A percentile compares a stretch with the other conserved stretches of the same genome.
phyloP scores from a whole-genome alignment of 2,797 vertebrate species.

The Catostomus latipinnis region DNA sequence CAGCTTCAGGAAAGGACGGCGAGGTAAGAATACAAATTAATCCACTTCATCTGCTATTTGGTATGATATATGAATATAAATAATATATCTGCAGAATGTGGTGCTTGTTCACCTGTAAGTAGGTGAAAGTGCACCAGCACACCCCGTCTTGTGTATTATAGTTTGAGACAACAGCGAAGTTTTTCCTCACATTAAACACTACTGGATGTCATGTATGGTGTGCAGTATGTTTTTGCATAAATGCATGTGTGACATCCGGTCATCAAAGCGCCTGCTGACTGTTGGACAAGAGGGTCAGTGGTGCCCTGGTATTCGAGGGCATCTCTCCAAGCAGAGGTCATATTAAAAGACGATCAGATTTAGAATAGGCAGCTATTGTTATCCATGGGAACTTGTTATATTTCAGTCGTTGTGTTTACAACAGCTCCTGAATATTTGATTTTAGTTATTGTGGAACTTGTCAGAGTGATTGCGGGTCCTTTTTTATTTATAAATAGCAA shows the following conservation, averaged over 20 bases:
- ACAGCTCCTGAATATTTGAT: neutral
- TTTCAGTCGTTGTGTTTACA: neutral
- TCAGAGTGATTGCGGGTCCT: neutral
- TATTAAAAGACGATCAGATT: constrained; percentile 27
- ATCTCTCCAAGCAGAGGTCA: constrained; percentile 70
- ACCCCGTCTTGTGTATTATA: neutral
- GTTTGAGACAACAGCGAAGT: neutral
- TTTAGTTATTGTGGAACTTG: neutral
- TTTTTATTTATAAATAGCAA: too few relatives aligned
- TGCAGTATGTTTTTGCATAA: neutral
- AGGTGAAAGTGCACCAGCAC: constrained; percentile 49
- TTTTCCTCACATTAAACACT: neutral
- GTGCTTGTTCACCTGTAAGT: constrained; percentile 10
- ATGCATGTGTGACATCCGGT: neutral
- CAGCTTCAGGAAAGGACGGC: constrained; percentile 19
- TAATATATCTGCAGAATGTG: neutral
- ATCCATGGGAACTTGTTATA: too few relatives aligned
- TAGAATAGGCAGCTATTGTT: neutral
- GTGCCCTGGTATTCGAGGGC: constrained; percentile 54
- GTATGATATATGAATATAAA: neutral
- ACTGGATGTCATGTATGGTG: neutral
- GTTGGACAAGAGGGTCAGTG: constrained; percentile 34
- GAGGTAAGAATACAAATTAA: constrained; percentile 39
- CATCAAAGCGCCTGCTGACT: constrained; percentile 1
- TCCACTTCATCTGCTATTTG: neutral